Conservation (phyloP, 2,888 invertebrate genomes). For the Caenorhabditis auriculariae region DNA sequence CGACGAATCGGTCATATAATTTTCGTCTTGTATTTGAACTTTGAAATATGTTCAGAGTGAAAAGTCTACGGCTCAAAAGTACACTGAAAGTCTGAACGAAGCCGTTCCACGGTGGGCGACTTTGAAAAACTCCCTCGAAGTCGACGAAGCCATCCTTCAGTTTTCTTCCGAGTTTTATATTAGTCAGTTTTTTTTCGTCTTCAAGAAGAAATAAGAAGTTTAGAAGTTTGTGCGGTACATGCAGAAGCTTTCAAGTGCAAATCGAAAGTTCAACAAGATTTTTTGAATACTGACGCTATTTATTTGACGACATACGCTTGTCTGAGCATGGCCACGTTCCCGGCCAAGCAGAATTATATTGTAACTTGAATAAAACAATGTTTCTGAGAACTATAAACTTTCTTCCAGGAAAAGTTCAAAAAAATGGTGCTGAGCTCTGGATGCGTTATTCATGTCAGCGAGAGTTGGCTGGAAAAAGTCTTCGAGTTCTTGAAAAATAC, state of each 20-base stretch:
- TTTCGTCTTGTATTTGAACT: no score
- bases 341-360: no score
- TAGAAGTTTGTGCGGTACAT: conserved; percentile 49
- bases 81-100: conserved; percentile 28
- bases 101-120: conserved; percentile 21
- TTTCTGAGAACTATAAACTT: neutral
- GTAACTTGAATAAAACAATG: no score
- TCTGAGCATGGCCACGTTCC: conserved; percentile 31
- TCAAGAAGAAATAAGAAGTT: neutral
- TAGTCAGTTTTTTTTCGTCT: conserved; percentile 15
- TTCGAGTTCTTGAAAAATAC: conserved; percentile 73
- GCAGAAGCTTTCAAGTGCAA: conserved; percentile 42
- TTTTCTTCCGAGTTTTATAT: conserved; percentile 44
- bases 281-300: conserved; percentile 53
- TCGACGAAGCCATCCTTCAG: conserved; percentile 44
- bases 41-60: conserved; percentile 33
- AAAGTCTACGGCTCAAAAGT: conserved; percentile 36
- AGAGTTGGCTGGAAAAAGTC: conserved; percentile 87
- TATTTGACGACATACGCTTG: conserved; percentile 50
- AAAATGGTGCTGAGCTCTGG: conserved; percentile 68
- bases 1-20: no score
- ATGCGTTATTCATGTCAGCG: conserved; percentile 86
- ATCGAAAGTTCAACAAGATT: conserved; percentile 43
- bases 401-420: conserved; percentile 26
- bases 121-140: conserved; percentile 21